phyloP scores from a whole-genome alignment of 1,140 invertebrate species.

The Monochamus saltuarius region DNA sequence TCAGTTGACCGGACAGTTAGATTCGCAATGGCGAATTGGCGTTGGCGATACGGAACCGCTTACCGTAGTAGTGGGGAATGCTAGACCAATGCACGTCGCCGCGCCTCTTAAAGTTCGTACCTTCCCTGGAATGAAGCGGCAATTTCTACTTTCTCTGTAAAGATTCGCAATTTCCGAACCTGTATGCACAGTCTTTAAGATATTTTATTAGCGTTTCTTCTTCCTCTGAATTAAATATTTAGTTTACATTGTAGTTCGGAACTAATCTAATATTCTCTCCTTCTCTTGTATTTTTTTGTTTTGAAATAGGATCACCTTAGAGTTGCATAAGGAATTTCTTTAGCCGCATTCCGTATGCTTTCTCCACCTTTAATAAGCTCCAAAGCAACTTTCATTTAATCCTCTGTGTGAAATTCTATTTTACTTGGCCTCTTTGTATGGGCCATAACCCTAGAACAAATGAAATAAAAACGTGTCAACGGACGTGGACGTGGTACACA shows the following conservation, averaged over 20 bases:
- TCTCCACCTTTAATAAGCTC: background rate
- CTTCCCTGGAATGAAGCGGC: no score
- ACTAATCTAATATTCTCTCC: background rate
- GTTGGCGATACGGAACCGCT: no score
- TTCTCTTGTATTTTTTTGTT: background rate
- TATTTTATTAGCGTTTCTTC: background rate
- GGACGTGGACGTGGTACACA: background rate
- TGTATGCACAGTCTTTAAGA: background rate
- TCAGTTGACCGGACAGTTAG: no score
- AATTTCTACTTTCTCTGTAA: no score
- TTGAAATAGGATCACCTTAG: background rate
- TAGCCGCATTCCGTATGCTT: no score
- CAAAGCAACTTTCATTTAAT: background rate
- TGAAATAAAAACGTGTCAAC: background rate
- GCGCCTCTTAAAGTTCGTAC: no score
- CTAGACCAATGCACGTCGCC: no score
- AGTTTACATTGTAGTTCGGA: conserved; percentile 2
- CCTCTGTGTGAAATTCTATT: conserved; percentile 1
- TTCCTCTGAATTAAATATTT: background rate
- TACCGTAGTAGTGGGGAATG: no score
- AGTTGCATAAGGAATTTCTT: background rate
- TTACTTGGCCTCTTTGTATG: background rate
- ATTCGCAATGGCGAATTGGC: no score
- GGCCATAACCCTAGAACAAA: background rate
- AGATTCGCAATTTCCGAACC: no score